Conservation (phyloP, 2,797 vertebrate species). For the Moxostoma hubbsi region DNA sequence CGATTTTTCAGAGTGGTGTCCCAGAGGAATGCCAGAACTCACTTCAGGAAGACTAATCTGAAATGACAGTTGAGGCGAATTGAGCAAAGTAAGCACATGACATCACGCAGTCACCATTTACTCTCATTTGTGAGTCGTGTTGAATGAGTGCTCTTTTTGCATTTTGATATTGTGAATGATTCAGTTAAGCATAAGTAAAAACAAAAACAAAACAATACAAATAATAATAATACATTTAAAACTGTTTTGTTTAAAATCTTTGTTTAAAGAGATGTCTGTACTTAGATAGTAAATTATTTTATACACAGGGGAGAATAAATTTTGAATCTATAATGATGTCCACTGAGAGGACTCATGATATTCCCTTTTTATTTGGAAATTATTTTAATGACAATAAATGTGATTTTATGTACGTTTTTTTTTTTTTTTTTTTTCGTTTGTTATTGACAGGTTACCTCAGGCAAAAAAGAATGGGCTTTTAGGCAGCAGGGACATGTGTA, state of each 20-base stretch:
- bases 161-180: not conserved
- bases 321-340: constrained; percentile 8
- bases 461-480: not conserved
- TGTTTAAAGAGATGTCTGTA: not conserved
- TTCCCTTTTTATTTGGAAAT: constrained; percentile 3
- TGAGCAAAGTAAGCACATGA: constrained; percentile 19
- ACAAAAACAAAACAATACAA: too few relatives aligned
- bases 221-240: not conserved
- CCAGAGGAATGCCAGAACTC: constrained; percentile 25
- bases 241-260: constrained; percentile 1
- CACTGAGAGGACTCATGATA: not conserved
- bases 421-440: not conserved
- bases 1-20: constrained; percentile 9
- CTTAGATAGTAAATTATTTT: constrained; percentile 9
- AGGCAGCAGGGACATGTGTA: not conserved
- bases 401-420: not conserved
- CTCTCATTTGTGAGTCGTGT: not conserved
- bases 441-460: constrained; percentile 1
- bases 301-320: not conserved
- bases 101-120: constrained; percentile 17
- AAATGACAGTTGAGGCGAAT: constrained; percentile 19
- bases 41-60: constrained; percentile 20
- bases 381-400: not conserved
- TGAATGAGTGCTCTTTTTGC: not conserved
- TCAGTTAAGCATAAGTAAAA: not conserved